These are phyloP conservation scores for Climacteris rufus DNA, from an alignment of 2,113 vertebrate species.

Conservation along the genomic window DNA sequence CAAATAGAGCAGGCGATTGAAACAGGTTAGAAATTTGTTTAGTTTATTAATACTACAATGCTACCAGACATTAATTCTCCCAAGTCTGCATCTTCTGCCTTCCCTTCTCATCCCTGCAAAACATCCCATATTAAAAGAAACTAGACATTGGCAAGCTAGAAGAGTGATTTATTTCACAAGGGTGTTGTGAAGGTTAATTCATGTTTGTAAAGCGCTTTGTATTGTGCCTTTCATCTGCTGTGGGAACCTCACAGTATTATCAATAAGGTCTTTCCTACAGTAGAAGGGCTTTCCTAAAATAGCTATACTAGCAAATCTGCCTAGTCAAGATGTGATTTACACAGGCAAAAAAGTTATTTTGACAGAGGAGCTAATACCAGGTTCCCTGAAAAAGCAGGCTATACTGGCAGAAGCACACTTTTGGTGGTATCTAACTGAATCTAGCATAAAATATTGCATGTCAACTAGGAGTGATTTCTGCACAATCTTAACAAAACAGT, in stretches of 20 bases:
- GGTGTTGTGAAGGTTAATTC: conserved; percentile 37
- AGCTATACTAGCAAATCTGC: conserved; percentile 18
- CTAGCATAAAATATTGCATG: neutral
- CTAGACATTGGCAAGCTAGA: neutral
- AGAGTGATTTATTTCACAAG: conserved; percentile 27
- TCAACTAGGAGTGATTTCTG: neutral
- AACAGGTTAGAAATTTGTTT: neutral
- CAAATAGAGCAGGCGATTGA: neutral
- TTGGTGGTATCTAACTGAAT: neutral
- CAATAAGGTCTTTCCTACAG: conserved; percentile 33
- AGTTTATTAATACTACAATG: neutral
- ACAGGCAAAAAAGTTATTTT: neutral
- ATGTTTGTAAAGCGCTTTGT: conserved; percentile 46
- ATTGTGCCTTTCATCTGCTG: conserved; percentile 26
- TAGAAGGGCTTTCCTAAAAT: conserved; percentile 34
- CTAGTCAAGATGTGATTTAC: neutral
- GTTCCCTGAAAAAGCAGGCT: neutral
- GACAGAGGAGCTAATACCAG: neutral
- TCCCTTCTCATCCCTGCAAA: neutral
- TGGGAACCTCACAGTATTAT: conserved; percentile 35
- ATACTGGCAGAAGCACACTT: neutral
- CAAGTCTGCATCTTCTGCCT: neutral
- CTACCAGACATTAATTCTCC: neutral
- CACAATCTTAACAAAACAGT: neutral
- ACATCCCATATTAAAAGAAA: neutral